A percentile compares a stretch with the other conserved stretches of the same genome.
Conservation (phyloP, 2,113 vertebrate species). For the Synodontis membranacea region DNA sequence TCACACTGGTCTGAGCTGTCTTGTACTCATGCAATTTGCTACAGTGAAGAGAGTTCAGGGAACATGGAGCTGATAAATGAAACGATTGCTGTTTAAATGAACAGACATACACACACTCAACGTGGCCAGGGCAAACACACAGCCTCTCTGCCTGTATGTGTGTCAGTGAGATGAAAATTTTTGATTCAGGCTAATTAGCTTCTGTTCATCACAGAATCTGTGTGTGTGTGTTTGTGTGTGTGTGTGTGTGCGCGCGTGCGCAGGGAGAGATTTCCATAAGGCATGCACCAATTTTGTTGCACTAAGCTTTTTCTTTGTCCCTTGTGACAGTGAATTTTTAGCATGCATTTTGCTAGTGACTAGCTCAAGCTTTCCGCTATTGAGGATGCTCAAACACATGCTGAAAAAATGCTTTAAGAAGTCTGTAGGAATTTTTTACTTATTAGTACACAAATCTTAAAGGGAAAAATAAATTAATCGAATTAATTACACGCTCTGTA, state of each 20-base stretch:
- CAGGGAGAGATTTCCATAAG: constrained; percentile 11
- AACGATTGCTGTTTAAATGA: constrained; percentile 31
- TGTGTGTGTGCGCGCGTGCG: neutral
- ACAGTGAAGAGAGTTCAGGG: constrained; percentile 9
- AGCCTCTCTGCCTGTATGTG: neutral
- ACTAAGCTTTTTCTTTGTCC: constrained; percentile 5
- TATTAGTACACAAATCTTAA: neutral
- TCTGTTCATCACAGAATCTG: neutral
- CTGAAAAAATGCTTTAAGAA: neutral
- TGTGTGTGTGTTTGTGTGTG: neutral
- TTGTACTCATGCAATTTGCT: constrained; percentile 35
- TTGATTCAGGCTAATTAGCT: constrained; percentile 23
- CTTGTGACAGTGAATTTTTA: constrained; percentile 19
- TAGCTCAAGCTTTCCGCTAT: neutral
- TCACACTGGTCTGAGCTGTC: constrained; percentile 25
- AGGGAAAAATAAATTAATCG: no score
- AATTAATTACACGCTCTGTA: no score
- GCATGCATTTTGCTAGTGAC: constrained; percentile 14
- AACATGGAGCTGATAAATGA: constrained; percentile 39
- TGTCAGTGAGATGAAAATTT: neutral
- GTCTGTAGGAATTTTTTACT: constrained; percentile 3
- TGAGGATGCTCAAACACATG: neutral
- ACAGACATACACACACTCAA: neutral
- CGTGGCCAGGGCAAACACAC: neutral
- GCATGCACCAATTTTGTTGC: neutral